These are phyloP conservation scores for Climacteris rufus DNA, from an alignment of 2,113 vertebrate genomes.

Conservation along the genomic window DNA sequence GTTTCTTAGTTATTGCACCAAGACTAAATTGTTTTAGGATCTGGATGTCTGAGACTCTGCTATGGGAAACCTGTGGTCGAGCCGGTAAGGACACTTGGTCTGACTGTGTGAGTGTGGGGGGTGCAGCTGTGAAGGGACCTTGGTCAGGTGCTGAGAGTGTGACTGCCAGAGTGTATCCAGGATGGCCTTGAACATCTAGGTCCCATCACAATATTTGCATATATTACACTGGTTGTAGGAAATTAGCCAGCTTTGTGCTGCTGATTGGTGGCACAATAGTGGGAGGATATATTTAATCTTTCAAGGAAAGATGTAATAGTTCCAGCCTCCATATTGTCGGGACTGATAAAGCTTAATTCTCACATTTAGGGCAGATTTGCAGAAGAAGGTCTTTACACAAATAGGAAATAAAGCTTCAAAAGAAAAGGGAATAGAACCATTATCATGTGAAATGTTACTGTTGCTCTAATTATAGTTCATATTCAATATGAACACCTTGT, in stretches of 20 bases:
- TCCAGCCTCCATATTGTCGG: not conserved
- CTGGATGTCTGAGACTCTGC: not conserved
- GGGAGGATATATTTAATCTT: not conserved
- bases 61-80: accelerated
- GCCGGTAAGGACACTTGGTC: accelerated
- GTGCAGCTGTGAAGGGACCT: not conserved
- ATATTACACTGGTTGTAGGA: not conserved
- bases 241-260: not conserved
- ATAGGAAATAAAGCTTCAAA: conserved; percentile 51
- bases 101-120: not conserved
- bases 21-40: not conserved
- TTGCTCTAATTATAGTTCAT: conserved; percentile 70
- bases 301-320: conserved; percentile 24
- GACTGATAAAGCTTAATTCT: conserved; percentile 44
- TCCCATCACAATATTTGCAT: not conserved
- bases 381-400: conserved; percentile 34
- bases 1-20: not conserved
- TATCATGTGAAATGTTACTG: conserved; percentile 53
- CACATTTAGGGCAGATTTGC: conserved; percentile 10
- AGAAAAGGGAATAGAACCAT: conserved; percentile 16
- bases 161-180: not conserved
- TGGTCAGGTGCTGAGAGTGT: accelerated
- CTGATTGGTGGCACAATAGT: not conserved
- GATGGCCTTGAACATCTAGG: not conserved
- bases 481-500: conserved; percentile 72